These are phyloP conservation scores for Dromiciops gliroides DNA, from an alignment of 2,113 vertebrate species.

Conservation along the genomic window DNA sequence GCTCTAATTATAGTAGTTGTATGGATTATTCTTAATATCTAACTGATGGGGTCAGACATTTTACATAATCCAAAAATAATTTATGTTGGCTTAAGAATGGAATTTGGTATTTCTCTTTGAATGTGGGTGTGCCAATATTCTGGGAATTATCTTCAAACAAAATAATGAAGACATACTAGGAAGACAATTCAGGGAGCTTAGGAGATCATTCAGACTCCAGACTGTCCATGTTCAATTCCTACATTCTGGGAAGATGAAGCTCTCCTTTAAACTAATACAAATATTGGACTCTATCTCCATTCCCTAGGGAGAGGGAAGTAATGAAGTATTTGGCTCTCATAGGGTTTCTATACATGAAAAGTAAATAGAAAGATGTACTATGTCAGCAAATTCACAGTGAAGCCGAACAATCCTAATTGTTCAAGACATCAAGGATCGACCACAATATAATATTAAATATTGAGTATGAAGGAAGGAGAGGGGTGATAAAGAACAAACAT, in stretches of 20 bases:
- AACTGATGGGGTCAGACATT: neutral
- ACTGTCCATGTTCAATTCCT: neutral
- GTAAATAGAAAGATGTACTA: neutral
- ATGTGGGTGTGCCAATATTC: neutral
- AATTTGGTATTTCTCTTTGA: neutral
- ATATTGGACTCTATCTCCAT: neutral
- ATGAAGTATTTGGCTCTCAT: neutral
- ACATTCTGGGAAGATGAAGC: neutral
- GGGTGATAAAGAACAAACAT: neutral
- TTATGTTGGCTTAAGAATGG: neutral
- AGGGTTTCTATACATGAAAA: neutral
- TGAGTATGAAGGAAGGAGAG: neutral
- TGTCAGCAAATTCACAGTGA: neutral
- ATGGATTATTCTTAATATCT: neutral
- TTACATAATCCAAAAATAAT: neutral
- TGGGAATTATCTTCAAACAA: neutral
- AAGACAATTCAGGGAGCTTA: neutral
- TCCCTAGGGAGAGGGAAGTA: neutral
- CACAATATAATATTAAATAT: neutral
- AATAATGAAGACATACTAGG: neutral
- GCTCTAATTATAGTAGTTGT: neutral
- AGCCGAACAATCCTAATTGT: slow-evolving; percentile 28
- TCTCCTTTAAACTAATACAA: neutral
- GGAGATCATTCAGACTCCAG: neutral
- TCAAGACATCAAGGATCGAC: neutral